A percentile compares a stretch with the other conserved stretches of the same genome.
Evolutionary conservation across 1,140 invertebrate species (phyloP).

Genomic region (honey bee (Apis mellifera)): DNA sequence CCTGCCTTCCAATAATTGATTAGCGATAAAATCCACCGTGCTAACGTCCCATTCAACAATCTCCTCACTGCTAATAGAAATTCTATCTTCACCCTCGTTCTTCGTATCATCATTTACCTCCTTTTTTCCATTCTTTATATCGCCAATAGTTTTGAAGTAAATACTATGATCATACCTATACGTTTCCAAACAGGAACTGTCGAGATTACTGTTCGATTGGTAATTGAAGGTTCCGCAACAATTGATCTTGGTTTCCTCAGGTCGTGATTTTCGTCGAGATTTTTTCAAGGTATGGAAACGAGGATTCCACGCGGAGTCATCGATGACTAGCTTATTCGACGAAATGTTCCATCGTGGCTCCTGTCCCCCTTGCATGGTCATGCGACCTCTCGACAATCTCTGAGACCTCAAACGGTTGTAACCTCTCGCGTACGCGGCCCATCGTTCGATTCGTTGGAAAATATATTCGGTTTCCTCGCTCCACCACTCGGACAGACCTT

Average conservation of each 20-base stretch:
- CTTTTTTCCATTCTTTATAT: conserved; percentile 65
- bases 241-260: conserved; percentile 73
- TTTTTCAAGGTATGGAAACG: conserved; percentile 57
- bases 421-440: conserved; percentile 73
- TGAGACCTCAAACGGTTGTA: conserved; percentile 75
- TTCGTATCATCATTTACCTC: not conserved
- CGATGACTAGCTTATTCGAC: conserved; percentile 61
- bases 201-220: conserved; percentile 74
- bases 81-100: conserved; percentile 15
- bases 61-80: conserved; percentile 46
- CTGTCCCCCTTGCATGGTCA: conserved; percentile 69
- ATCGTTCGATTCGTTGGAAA: conserved; percentile 76
- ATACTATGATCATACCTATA: conserved; percentile 79
- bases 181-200: conserved; percentile 74
- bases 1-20: conserved; percentile 36
- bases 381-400: conserved; percentile 65
- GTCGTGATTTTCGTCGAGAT: conserved; percentile 46
- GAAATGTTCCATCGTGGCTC: conserved; percentile 60
- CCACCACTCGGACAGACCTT: conserved; percentile 75
- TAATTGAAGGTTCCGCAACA: conserved; percentile 74
- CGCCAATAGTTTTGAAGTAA: conserved; percentile 79
- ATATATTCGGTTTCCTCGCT: conserved; percentile 76
- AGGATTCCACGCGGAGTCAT: conserved; percentile 54
- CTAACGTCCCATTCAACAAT: conserved; percentile 61
- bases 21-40: conserved; percentile 43